A percentile compares a stretch with the other conserved stretches of the same genome.
phyloP scores from a whole-genome alignment of 2,888 invertebrate species.

The Lucinisca nassula region DNA sequence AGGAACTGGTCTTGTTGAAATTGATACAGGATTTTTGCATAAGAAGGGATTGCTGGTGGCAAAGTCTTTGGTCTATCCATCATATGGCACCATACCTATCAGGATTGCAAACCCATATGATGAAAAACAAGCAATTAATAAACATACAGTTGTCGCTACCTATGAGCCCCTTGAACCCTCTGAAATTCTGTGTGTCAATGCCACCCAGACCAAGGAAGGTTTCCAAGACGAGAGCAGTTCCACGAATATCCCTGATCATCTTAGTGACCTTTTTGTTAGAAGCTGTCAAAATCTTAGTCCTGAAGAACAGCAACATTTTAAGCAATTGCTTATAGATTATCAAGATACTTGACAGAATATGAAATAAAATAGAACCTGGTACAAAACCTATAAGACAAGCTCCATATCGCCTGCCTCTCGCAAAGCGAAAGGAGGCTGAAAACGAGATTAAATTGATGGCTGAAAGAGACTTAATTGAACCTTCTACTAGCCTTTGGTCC shows the following conservation, averaged over 20 bases:
- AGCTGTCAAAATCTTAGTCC: background rate
- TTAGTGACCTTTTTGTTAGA: background rate
- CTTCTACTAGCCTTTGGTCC: conserved; percentile 9
- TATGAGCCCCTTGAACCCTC: background rate
- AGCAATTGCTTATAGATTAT: background rate
- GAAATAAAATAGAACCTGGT: background rate
- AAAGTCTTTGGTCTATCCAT: background rate
- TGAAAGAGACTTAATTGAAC: background rate
- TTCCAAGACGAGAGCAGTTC: background rate
- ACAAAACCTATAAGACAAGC: background rate
- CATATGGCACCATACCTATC: background rate
- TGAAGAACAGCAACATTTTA: background rate
- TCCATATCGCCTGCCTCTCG: background rate
- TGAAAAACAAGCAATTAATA: background rate
- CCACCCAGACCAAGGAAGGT: too few species aligned
- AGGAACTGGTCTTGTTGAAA: background rate
- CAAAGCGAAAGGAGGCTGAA: background rate
- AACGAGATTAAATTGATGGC: conserved; percentile 1
- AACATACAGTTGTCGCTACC: background rate
- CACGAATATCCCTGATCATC: background rate
- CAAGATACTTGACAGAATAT: background rate
- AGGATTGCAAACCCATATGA: background rate
- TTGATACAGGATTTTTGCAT: background rate
- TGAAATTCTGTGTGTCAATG: background rate
- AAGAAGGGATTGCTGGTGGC: background rate